Percentiles rank a stretch among this genome's conserved stretches.
phyloP scores from a whole-genome alignment of 2,797 vertebrate species.

The Oreortyx pictus region DNA sequence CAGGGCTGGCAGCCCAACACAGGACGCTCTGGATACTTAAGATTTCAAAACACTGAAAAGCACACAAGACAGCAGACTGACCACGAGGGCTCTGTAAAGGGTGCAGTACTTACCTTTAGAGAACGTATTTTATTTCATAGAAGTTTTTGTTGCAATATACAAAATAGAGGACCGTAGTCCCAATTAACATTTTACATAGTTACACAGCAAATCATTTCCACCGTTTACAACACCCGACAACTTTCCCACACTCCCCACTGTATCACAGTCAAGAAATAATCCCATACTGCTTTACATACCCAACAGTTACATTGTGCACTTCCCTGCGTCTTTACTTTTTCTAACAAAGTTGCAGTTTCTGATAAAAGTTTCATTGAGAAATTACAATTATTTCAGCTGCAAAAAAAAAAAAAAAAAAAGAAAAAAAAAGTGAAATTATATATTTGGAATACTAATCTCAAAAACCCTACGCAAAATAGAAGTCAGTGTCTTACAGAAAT shows the following conservation, averaged over 20 bases:
- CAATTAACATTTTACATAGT: slow-evolving; percentile 76
- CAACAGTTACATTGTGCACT: slow-evolving; percentile 28
- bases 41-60: background rate
- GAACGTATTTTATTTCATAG: slow-evolving; percentile 91
- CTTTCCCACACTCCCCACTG: slow-evolving; percentile 26
- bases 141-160: slow-evolving; percentile 88
- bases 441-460: slow-evolving; percentile 61
- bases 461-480: slow-evolving; percentile 58
- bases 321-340: background rate
- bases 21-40: background rate
- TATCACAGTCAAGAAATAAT: slow-evolving; percentile 67
- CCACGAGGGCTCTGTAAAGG: slow-evolving; percentile 47
- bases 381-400: slow-evolving; percentile 57
- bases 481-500: slow-evolving; percentile 58
- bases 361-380: slow-evolving; percentile 60
- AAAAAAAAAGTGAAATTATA: slow-evolving; percentile 37
- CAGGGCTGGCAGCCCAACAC: background rate
- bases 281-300: slow-evolving; percentile 25
- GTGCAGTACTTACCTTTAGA: slow-evolving; percentile 65
- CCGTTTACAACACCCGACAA: slow-evolving; percentile 62
- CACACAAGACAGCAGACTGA: slow-evolving; percentile 19
- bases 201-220: slow-evolving; percentile 74
- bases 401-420: background rate
- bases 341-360: slow-evolving; percentile 56
- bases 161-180: slow-evolving; percentile 78